phyloP scores from a whole-genome alignment of 2,888 invertebrate genomes.

The Cheilosia soror region DNA sequence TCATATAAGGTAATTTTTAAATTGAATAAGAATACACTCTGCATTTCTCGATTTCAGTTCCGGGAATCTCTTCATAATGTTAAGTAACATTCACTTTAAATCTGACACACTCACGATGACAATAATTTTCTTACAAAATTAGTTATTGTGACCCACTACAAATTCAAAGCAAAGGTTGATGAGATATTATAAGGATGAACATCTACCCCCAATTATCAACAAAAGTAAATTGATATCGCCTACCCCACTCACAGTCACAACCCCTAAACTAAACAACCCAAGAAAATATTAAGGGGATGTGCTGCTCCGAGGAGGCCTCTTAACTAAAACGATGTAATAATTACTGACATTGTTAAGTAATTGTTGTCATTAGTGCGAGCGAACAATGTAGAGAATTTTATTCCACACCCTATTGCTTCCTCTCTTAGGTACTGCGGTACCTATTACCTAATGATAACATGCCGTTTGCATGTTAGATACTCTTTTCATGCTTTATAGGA shows the following conservation, averaged over 20 bases:
- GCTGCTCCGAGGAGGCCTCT: slow-evolving; percentile 32
- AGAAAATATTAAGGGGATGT: slow-evolving; percentile 9
- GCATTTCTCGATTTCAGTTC: too few species aligned
- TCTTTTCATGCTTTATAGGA: slow-evolving; percentile 11
- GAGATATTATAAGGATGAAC: too few species aligned
- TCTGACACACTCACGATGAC: too few species aligned
- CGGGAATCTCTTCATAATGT: too few species aligned
- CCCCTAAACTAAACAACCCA: background rate
- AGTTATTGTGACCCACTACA: too few species aligned
- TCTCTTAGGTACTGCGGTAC: background rate
- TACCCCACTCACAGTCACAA: background rate
- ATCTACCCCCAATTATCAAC: too few species aligned
- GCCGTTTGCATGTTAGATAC: slow-evolving; percentile 15
- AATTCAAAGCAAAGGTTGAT: too few species aligned
- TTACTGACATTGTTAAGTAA: slow-evolving; percentile 52
- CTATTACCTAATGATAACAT: slow-evolving; percentile 21
- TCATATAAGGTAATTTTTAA: slow-evolving; percentile 86
- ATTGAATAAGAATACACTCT: background rate
- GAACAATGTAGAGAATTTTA: slow-evolving; percentile 44
- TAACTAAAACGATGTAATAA: slow-evolving; percentile 66
- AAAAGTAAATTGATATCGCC: slow-evolving; percentile 7
- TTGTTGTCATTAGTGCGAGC: slow-evolving; percentile 60
- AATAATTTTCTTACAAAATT: too few species aligned
- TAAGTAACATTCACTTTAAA: too few species aligned
- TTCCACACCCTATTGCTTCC: slow-evolving; percentile 8